Base-by-base conservation (phyloP, 2,888 invertebrate genomes). In the Caradrina kadenii region DNA sequence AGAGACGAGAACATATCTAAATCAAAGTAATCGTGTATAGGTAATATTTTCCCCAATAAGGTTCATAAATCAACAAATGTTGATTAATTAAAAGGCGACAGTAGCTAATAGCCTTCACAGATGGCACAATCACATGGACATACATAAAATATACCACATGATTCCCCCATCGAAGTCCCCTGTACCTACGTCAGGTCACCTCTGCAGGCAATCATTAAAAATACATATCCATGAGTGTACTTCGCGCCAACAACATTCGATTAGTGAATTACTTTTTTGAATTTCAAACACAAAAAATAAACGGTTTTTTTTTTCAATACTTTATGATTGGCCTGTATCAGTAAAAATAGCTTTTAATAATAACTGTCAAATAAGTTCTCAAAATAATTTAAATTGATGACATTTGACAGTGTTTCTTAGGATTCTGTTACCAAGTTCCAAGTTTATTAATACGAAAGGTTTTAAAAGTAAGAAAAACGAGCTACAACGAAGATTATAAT, bases 161-260 rank as follows among this genome's bases (percentile, higher is more conserved):
- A 62, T 55, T 63, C 73, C 78, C 77, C 64, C 62, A 45, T 22
- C 21, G 31, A 53, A 56, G 49, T 8, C 54, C 61, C 58, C 63
- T 39, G 39, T 17, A n/a, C 11, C 19, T 55, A 21, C 26, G 54
- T 39, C 58, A 31, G 22, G 17, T 48, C 60, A 10, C 54, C 67
- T 63, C 53, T 26, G 56, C 68, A 45, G 54, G 21, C 48, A 65
- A 45, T 67, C 73, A 77, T 77, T 77, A 78, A 78, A 77, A 77
- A 78, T 73, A 73, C 69, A 77, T 73, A 42, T 73, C 31, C 62
- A 35, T 48, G 53, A 73, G 55, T 26, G 60, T 62, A 60, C 48
- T 45, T 22, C 1, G 31, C 8, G 50, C 15, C 50, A 55, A 63
- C 55, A 22, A 35, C 48, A 63, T 77, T 73, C 63, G 50, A 78